A percentile compares a stretch with the other conserved stretches of the same genome.
phyloP scores from a whole-genome alignment of 2,113 vertebrate species.

The Cryptotis parvus region DNA sequence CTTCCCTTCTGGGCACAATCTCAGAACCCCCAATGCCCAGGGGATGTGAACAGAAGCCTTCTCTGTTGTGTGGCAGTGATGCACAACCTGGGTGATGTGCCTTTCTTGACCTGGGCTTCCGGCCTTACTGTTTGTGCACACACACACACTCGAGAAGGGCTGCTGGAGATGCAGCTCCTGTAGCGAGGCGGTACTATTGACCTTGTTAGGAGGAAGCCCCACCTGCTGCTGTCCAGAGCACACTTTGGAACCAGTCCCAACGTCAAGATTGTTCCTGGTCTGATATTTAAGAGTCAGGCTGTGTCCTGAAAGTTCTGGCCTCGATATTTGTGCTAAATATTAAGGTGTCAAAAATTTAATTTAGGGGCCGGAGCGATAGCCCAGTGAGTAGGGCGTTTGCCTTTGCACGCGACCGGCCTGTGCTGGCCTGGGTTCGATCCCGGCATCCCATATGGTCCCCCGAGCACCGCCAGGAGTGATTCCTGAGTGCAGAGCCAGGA shows the following conservation, averaged over 20 bases:
- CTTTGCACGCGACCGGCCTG: too few relatives aligned
- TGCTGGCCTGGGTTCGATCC: too few relatives aligned
- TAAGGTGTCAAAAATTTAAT: not conserved
- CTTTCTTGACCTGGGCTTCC: not conserved
- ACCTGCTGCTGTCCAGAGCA: not conserved
- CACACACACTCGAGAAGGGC: not conserved
- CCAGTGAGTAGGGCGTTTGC: too few relatives aligned
- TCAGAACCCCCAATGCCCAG: not conserved
- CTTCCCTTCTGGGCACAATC: slow-evolving; percentile 42
- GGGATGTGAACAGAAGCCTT: not conserved
- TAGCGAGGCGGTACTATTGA: not conserved
- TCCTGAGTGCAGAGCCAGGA: too few relatives aligned
- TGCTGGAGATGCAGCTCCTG: not conserved
- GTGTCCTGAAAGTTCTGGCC: not conserved
- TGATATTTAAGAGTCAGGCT: not conserved
- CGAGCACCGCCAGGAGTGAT: too few relatives aligned
- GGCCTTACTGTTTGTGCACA: not conserved
- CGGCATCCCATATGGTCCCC: too few relatives aligned
- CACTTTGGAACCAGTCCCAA: not conserved
- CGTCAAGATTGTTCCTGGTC: not conserved
- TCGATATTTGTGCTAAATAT: slow-evolving; percentile 3
- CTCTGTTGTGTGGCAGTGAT: not conserved
- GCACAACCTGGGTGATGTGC: not conserved
- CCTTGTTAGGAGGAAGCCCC: not conserved
- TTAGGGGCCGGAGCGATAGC: too few relatives aligned